Base-by-base conservation (phyloP, 2,888 invertebrate species). In the Schrankia costaestrigalis region DNA sequence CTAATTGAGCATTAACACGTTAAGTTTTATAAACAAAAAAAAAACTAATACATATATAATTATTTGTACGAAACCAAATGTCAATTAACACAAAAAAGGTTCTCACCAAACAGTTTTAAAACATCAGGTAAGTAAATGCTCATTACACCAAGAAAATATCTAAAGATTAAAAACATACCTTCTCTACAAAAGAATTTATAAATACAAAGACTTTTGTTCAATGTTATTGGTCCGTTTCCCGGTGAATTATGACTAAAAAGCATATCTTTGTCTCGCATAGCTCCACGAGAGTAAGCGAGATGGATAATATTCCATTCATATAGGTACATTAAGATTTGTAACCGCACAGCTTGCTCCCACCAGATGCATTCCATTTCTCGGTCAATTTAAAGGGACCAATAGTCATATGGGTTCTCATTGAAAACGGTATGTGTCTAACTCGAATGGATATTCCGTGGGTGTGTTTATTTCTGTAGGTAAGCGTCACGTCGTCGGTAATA, bases 401-500 rank as follows among this genome's bases (percentile, higher is more conserved):
- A 35, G 35, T 48, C 33, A 44, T 46, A 56, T 40, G 23, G 45
- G 40, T 45, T 59, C 47, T 42, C 35, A 51, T 63, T 57, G 44
- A 64, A 60, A 50, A 48, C 46, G 34, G 48, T 44, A 63, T 47
- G 49, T 65, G 56, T 67, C 49, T 54, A 63, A 70, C 50, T 48
- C 48, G 41, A 63, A 45, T 40, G 65, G 47, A 42, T 73, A 55
- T 68, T 56, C 45, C 41, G 71, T 80, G 66, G 76, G 78, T 67
- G 76, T 73, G 67, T 78, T 80, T 76, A 76, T 81, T 73, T 74
- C 71, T 72, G 56, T 57, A 41, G 36, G 71, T 68, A 60, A 61
- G 70, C 76, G 76, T 78, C 67, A 71, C n/a, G 77, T 79, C 66
- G 72, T 71, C 64, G 68, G 78, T 69, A 73, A 69, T 80, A 80